These are phyloP conservation scores for Drosophila merina DNA, from an alignment of 2,888 invertebrate genomes.

Conservation along the genomic window DNA sequence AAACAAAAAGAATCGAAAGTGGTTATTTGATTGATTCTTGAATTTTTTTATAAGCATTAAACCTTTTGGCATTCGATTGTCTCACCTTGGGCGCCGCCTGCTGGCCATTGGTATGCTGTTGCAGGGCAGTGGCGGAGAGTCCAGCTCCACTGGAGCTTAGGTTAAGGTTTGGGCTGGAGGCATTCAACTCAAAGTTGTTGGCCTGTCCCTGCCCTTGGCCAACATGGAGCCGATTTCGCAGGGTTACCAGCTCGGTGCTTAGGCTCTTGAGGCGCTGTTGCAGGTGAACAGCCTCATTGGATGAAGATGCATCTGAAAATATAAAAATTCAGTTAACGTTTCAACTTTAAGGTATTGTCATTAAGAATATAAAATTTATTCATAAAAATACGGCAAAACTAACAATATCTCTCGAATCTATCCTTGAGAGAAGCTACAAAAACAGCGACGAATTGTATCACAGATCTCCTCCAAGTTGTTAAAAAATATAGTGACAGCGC, in stretches of 20 bases:
- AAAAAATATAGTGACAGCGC: no score
- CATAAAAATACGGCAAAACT: no score
- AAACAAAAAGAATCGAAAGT: not conserved
- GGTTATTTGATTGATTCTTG: not conserved
- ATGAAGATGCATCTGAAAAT: constrained; percentile 93
- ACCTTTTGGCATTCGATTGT: not conserved
- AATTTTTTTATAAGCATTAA: not conserved
- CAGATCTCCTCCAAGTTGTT: no score
- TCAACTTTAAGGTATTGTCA: not conserved
- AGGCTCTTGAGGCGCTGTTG: constrained; percentile 95
- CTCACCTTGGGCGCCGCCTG: constrained; percentile 63
- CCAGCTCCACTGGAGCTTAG: constrained; percentile 40
- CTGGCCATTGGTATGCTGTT: constrained; percentile 69
- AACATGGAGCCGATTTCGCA: constrained; percentile 94
- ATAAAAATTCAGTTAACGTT: not conserved
- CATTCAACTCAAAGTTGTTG: constrained; percentile 73
- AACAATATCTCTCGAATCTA: no score
- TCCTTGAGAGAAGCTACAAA: no score
- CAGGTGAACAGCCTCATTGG: constrained; percentile 96
- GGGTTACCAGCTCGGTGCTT: constrained; percentile 95
- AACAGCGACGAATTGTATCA: no score
- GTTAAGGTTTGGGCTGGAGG: constrained; percentile 79
- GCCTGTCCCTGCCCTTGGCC: constrained; percentile 84
- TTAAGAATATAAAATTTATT: no score
- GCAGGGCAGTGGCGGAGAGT: constrained; percentile 64